phyloP scores from a whole-genome alignment of 2,113 vertebrate genomes.

The Pygathrix nemaeus region DNA sequence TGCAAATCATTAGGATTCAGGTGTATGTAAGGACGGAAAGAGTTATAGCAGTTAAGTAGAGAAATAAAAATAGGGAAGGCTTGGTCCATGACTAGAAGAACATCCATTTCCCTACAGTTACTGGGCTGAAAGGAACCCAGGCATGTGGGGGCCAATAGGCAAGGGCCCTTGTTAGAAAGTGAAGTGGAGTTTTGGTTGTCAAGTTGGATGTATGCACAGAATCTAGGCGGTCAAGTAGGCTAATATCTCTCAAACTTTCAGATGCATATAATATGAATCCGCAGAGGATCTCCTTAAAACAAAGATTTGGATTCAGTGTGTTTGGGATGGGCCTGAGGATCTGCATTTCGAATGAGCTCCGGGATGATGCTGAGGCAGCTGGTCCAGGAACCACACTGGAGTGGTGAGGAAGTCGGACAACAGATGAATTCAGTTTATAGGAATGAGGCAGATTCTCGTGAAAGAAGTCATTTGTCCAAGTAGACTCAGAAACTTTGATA shows the following conservation, averaged over 20 bases:
- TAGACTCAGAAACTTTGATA: neutral
- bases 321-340: neutral
- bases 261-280: neutral
- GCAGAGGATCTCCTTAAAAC: neutral
- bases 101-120: neutral
- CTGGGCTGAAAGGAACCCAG: neutral
- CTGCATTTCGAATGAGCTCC: neutral
- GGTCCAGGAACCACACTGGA: neutral
- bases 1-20: neutral
- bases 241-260: neutral
- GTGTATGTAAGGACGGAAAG: neutral
- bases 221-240: neutral
- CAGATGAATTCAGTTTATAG: neutral
- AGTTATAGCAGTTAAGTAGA: neutral
- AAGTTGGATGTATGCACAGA: neutral
- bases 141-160: neutral
- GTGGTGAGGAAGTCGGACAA: neutral
- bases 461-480: neutral
- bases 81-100: neutral
- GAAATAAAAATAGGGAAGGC: neutral
- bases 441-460: neutral
- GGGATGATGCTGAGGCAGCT: too few species aligned
- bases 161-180: neutral
- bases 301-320: neutral
- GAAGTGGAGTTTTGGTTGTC: neutral